phyloP scores from a whole-genome alignment of 2,797 vertebrate genomes.

The Balearica regulorum region DNA sequence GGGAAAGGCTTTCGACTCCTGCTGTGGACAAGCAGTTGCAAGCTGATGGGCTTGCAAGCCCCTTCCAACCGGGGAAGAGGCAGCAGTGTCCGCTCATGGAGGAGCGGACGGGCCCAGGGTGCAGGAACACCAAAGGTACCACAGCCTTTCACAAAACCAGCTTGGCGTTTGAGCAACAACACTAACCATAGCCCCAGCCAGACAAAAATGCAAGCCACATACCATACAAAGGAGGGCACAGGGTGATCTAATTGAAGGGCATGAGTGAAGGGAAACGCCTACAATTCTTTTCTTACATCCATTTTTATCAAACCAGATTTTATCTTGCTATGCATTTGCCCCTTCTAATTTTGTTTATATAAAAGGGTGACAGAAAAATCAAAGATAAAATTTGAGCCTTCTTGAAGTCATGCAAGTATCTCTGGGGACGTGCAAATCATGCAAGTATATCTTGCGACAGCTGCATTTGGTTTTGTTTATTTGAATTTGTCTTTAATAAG shows the following conservation, averaged over 20 bases:
- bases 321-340: neutral
- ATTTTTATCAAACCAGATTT: neutral
- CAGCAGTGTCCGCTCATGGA: neutral
- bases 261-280: neutral
- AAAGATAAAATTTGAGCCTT: neutral
- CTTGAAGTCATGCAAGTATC: neutral
- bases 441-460: neutral
- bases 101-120: accelerated
- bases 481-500: neutral
- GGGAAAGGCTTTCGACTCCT: neutral
- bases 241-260: neutral
- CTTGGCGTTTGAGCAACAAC: neutral
- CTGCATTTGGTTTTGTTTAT: neutral
- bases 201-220: neutral
- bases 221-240: neutral
- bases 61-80: neutral
- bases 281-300: neutral
- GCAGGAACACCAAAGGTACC: neutral
- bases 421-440: neutral
- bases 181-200: neutral
- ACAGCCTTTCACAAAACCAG: neutral
- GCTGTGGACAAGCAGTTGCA: neutral
- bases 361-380: neutral
- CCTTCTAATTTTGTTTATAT: neutral
- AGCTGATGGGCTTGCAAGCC: neutral